Evolutionary conservation across 2,888 invertebrate genomes (phyloP).

Genomic region (Hymenopus coronatus): DNA sequence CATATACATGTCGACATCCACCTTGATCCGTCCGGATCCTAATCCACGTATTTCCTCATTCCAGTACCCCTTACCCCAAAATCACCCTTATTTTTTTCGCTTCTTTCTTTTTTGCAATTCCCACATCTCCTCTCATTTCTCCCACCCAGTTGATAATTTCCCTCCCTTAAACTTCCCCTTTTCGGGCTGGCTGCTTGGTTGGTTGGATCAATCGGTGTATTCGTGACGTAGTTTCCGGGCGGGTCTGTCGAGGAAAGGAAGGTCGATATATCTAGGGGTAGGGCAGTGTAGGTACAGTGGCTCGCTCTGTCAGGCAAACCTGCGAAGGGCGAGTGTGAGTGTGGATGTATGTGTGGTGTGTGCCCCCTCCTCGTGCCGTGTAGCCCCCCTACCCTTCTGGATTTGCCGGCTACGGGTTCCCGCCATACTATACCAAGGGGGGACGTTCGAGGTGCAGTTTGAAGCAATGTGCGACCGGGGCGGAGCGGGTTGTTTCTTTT

Average conservation of each 20-base stretch:
- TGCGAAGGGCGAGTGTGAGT: slow-evolving; percentile 8
- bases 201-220: slow-evolving; percentile 29
- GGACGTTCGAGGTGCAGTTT: slow-evolving; percentile 10
- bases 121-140: background rate
- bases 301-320: background rate
- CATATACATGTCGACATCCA: slow-evolving; percentile 2
- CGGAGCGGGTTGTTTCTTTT: slow-evolving; percentile 67
- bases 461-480: slow-evolving; percentile 65
- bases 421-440: slow-evolving; percentile 20
- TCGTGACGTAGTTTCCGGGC: slow-evolving; percentile 27
- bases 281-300: slow-evolving; percentile 13
- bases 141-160: background rate
- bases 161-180: slow-evolving; percentile 4
- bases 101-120: background rate
- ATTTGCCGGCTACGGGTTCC: slow-evolving; percentile 30
- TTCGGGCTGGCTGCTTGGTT: slow-evolving; percentile 21
- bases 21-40: background rate
- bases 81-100: background rate
- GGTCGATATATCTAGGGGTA: slow-evolving; percentile 26
- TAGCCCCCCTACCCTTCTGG: slow-evolving; percentile 37
- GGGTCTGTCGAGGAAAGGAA: slow-evolving; percentile 20
- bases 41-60: background rate
- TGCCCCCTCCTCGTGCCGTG: slow-evolving; percentile 39
- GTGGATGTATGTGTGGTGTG: background rate
- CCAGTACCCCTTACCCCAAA: background rate